A percentile compares a stretch with the other conserved stretches of the same genome.
Conservation (phyloP, 2,113 vertebrate genomes). For the Leptodactylus fuscus region DNA sequence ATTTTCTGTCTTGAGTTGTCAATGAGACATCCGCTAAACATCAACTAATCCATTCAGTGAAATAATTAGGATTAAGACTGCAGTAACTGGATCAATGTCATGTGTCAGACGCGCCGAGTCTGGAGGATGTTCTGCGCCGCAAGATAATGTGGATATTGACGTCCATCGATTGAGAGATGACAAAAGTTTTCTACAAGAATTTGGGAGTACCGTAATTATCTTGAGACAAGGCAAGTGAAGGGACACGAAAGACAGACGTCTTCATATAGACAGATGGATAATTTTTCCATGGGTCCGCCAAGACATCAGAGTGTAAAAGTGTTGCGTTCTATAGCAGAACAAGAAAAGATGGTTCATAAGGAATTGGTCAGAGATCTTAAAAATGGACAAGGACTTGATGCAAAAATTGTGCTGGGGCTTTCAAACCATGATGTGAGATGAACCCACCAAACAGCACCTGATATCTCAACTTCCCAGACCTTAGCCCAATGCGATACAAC, state of each 20-base stretch:
- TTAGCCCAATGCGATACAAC: no score
- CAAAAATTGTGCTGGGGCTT: no score
- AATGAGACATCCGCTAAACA: not conserved
- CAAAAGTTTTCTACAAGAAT: not conserved
- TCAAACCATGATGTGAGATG: no score
- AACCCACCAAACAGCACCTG: no score
- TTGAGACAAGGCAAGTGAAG: not conserved
- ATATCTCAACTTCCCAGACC: no score
- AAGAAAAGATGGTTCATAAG: no score
- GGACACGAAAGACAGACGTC: not conserved
- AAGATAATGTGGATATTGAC: constrained; percentile 31
- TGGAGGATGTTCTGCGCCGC: not conserved
- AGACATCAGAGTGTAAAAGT: no score
- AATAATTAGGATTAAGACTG: constrained; percentile 19
- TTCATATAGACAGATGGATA: no score
- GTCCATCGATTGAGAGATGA: not conserved
- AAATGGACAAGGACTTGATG: no score
- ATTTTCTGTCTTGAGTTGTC: not conserved
- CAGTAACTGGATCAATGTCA: not conserved
- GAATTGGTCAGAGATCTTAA: no score
- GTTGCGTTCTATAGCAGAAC: no score
- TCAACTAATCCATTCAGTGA: constrained; percentile 7
- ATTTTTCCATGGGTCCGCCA: no score
- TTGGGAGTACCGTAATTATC: not conserved
- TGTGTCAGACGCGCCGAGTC: not conserved